These are phyloP conservation scores for Hypena proboscidalis DNA, from an alignment of 2,888 invertebrate species.

Conservation along the genomic window DNA sequence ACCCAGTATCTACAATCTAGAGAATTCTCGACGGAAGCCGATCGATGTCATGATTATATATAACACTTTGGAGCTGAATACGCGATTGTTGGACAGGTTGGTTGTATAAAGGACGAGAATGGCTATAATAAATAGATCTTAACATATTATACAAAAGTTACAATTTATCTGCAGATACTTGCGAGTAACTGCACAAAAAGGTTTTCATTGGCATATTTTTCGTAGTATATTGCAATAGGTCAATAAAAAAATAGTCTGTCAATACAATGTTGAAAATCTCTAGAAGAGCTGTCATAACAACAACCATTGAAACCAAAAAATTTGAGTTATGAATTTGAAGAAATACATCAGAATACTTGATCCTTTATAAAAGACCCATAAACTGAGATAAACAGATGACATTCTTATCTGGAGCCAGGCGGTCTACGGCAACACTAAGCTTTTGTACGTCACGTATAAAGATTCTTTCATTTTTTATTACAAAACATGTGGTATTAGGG, in stretches of 20 bases:
- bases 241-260: too few species aligned
- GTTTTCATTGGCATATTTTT: too few species aligned
- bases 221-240: too few species aligned
- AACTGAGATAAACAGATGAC: slow-evolving; percentile 43
- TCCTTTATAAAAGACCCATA: slow-evolving; percentile 39
- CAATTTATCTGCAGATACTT: too few species aligned
- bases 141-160: neutral
- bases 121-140: neutral
- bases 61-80: slow-evolving; percentile 38
- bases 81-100: slow-evolving; percentile 11
- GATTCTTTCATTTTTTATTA: slow-evolving; percentile 70
- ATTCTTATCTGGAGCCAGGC: slow-evolving; percentile 78
- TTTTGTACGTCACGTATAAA: slow-evolving; percentile 55
- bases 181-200: too few species aligned
- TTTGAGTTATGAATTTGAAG: slow-evolving; percentile 41
- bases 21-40: slow-evolving; percentile 58
- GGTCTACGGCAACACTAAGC: slow-evolving; percentile 67
- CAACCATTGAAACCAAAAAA: slow-evolving; percentile 34
- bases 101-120: neutral
- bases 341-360: slow-evolving; percentile 35
- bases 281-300: slow-evolving; percentile 14
- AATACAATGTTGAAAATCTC: too few species aligned
- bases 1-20: slow-evolving; percentile 60
- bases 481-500: slow-evolving; percentile 53
- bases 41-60: slow-evolving; percentile 49